Conservation (phyloP, 1,140 invertebrate species). For the Pogonomyrmex barbatus region DNA sequence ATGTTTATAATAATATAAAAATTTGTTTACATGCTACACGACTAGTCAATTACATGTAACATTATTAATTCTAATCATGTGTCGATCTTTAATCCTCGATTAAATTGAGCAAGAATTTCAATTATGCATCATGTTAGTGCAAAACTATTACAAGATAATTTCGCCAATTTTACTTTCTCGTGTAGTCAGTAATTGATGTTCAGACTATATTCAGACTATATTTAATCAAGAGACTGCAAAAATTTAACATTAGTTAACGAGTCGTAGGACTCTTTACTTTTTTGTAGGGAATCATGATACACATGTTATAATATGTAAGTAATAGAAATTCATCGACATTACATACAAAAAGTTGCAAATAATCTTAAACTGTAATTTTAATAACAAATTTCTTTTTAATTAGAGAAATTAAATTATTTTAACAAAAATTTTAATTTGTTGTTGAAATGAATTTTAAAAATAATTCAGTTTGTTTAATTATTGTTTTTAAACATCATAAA, state of each 20-base stretch:
- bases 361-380: background rate
- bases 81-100: slow-evolving; percentile 41
- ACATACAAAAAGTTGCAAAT: background rate
- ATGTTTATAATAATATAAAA: slow-evolving; percentile 31
- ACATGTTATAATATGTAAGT: background rate
- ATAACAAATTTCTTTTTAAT: background rate
- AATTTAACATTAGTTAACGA: background rate
- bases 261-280: background rate
- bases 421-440: background rate
- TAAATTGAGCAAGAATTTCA: slow-evolving; percentile 25
- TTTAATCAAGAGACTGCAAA: slow-evolving; percentile 11
- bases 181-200: background rate
- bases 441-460: background rate
- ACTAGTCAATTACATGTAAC: slow-evolving; percentile 1
- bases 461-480: background rate
- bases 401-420: background rate
- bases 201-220: slow-evolving; percentile 14
- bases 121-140: background rate
- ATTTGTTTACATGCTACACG: background rate
- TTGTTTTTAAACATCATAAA: background rate
- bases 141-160: background rate
- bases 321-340: background rate
- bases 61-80: background rate
- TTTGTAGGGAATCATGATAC: too few relatives aligned
- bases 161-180: background rate